Conservation (phyloP, 2,888 invertebrate species). For the Mycalesis mineus region DNA sequence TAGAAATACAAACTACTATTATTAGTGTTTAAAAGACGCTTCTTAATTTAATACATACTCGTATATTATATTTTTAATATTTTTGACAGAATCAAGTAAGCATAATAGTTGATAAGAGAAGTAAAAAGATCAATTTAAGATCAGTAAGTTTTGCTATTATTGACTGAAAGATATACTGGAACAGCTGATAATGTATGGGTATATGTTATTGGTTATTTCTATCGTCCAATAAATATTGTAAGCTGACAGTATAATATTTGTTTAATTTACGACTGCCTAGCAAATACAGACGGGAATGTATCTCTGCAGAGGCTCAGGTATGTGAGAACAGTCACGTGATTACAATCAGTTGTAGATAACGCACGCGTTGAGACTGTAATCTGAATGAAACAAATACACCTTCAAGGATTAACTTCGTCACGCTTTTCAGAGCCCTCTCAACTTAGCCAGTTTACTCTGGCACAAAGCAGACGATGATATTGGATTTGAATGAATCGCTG, state of each 20-base stretch:
- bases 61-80: no score
- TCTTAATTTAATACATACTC: no score
- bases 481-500: slow-evolving; percentile 27
- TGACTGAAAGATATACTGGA: no score
- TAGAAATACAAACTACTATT: no score
- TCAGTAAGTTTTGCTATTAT: no score
- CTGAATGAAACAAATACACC: slow-evolving; percentile 21
- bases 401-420: background rate
- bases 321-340: slow-evolving; percentile 31
- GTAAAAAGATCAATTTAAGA: no score
- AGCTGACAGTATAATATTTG: background rate
- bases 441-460: slow-evolving; percentile 37
- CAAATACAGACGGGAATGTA: slow-evolving; percentile 7
- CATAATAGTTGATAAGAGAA: no score
- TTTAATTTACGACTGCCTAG: background rate
- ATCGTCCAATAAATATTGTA: no score
- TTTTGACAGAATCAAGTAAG: no score
- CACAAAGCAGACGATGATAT: slow-evolving; percentile 25
- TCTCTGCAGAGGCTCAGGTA: slow-evolving; percentile 22
- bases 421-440: slow-evolving; percentile 26
- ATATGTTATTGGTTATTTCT: no score
- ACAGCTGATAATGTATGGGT: no score
- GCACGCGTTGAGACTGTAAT: slow-evolving; percentile 24
- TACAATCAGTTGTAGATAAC: slow-evolving; percentile 29
- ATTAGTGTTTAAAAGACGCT: no score